Percentiles rank a stretch among this genome's conserved stretches.
Conservation (phyloP, 2,888 invertebrate species). For the Cordilura impudica region DNA sequence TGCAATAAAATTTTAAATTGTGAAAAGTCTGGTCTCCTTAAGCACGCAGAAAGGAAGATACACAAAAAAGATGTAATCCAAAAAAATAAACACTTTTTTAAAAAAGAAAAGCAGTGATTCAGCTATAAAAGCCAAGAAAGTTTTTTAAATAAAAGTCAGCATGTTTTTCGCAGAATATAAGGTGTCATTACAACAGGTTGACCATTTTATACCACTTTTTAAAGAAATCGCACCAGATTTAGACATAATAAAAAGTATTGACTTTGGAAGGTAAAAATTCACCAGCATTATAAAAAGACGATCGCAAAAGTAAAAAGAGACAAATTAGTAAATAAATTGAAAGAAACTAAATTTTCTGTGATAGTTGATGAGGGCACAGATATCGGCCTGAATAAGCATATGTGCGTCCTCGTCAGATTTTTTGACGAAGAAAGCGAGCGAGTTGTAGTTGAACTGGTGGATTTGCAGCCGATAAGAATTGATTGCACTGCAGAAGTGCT, state of each 20-base stretch:
- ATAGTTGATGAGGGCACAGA: background rate
- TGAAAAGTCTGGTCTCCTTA: background rate
- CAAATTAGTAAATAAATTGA: background rate
- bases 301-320: slow-evolving; percentile 2
- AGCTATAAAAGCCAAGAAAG: background rate
- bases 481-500: too few relatives aligned
- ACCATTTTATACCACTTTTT: background rate
- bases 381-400: too few relatives aligned
- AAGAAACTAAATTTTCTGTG: background rate
- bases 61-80: too few relatives aligned
- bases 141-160: background rate
- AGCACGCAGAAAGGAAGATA: background rate
- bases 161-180: slow-evolving; percentile 17
- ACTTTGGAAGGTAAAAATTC: slow-evolving; percentile 4
- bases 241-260: background rate
- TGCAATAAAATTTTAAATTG: slow-evolving; percentile 3
- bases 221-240: slow-evolving; percentile 21
- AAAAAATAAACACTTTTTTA: background rate
- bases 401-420: too few relatives aligned
- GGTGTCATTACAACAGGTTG: slow-evolving; percentile 4
- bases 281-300: background rate
- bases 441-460: too few relatives aligned
- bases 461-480: too few relatives aligned
- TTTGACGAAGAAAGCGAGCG: too few relatives aligned
- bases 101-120: background rate